phyloP scores from a whole-genome alignment of 2,888 invertebrate genomes.

The Scaptomyza polygonia region DNA sequence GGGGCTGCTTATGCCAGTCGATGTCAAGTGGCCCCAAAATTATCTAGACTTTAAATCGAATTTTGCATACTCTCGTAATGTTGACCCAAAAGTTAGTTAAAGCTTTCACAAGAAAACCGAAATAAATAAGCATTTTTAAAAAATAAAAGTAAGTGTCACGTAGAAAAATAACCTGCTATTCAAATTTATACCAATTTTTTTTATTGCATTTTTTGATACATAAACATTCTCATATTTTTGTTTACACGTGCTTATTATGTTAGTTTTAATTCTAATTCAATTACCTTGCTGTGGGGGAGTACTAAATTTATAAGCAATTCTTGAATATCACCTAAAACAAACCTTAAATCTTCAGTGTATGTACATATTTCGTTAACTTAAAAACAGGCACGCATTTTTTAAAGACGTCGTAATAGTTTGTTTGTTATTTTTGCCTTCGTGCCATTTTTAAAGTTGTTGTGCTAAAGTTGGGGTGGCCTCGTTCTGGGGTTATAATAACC shows the following conservation, averaged over 20 bases:
- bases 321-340: constrained; percentile 13
- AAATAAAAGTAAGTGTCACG: too few species aligned
- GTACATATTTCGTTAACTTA: not conserved
- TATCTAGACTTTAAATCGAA: constrained; percentile 3
- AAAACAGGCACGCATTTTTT: constrained; percentile 54
- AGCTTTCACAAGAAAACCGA: too few species aligned
- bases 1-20: constrained; percentile 57
- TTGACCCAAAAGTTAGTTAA: too few species aligned
- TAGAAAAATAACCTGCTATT: too few species aligned
- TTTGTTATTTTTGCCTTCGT: constrained; percentile 59
- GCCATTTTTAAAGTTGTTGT: constrained; percentile 48
- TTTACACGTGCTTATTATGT: not conserved
- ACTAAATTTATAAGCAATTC: constrained; percentile 39
- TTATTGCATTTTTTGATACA: too few species aligned
- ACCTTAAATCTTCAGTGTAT: not conserved
- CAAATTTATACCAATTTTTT: too few species aligned
- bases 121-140: too few species aligned
- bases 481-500: constrained; percentile 59
- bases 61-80: constrained; percentile 40
- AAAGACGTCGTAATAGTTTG: constrained; percentile 59
- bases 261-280: not conserved
- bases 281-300: not conserved
- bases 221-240: not conserved
- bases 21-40: constrained; percentile 27
- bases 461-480: constrained; percentile 40